Evolutionary conservation across 2,113 vertebrate species (phyloP), one percentile per base, ranked within the genome.

Genomic region (Equus quagga): DNA sequence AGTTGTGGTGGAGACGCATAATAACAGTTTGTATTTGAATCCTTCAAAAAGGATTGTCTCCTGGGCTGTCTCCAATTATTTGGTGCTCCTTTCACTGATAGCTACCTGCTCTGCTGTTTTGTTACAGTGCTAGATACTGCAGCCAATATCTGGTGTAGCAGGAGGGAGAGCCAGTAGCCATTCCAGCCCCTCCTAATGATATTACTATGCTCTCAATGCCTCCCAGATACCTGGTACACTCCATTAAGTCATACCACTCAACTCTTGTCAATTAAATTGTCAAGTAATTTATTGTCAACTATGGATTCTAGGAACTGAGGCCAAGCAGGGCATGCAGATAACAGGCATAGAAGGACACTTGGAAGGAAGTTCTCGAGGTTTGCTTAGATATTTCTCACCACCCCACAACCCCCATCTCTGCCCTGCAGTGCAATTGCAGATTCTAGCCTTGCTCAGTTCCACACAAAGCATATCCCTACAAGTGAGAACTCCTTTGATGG

Each of bases 371-470:
- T 24, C 75, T 14, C 46, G 44, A 58, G n/a, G 4, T 51, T 72
- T 73, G 21, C 51, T 65, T 56, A 65, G 9, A 31, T 65, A 56
- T 65, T 65, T 85, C 26, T 85, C 19, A 54, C 33, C 31, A 33
- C 24, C 33, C 3, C 17, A 8, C n/a, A 70, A 13, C 31, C 21
- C 1, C 1, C 1, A 17, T 15, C 13, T 8, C 13, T 3, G 5
- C 8, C 21, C 21, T n/a, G 24, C 3, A 56, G 19, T 54, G 11
- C 14, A 85, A 54, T 33, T 85, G 33, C 54, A 62, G 23, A 62
- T 73, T 31, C 44, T 82, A 36, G 2, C 21, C 36, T 92, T 62
- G 56, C 18, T 92, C 33, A 65, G 4, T 51, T 84, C 46, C 24
- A 41, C 2, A 21, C 41, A 84, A 15, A 73, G 11, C 17, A 41